Base-by-base conservation (phyloP, 1,140 invertebrate species). In the Pemphigus obesinymphae region DNA sequence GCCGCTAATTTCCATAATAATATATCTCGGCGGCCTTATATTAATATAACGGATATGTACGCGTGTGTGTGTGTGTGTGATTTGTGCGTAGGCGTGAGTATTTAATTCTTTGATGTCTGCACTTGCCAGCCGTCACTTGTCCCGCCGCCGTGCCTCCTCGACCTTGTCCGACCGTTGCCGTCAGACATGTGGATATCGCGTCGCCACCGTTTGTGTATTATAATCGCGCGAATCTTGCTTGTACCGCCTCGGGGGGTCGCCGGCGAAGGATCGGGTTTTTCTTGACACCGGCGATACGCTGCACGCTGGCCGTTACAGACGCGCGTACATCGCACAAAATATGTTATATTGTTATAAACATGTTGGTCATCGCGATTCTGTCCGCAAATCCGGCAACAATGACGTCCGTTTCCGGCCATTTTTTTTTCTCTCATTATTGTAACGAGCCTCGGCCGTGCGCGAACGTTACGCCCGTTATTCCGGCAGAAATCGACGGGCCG, bases 1-100 rank as follows among this genome's bases (percentile, higher is more conserved):
- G 15, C 40, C n/a, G 68, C 29, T 45, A 26, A 70, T 70, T 70
- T 70, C 40, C 68, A 70, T 70, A 70, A 70, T 70, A 70, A 50
- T n/a, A 20, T 70, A 23, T 26, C 68, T 23, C n/a, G 34, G 61
- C 15, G 61, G 61, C 29, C 31, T 63, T 20, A 34, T 34, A 17
- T n/a, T n/a, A n/a, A n/a, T 45, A 11, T 45, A 45, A 45, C 43
- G 43, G 1, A 45, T 11, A 43, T 37, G 17, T 50, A 20, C 17
- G 15, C 3, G 4, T n/a, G n/a, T n/a, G n/a, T n/a, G 43, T 45
- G 4, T n/a, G 43, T n/a, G 34, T 68, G 66, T 37, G 34, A 37
- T 68, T n/a, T 68, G 37, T 26, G 66, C n/a, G 68, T 70, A 37
- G 66, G 66, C 37, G 66, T 45, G 11, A n/a, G 23, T 70, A n/a